These are phyloP conservation scores for Drosophila persimilis DNA, from an alignment of 1,140 invertebrate species.

Conservation along the genomic window DNA sequence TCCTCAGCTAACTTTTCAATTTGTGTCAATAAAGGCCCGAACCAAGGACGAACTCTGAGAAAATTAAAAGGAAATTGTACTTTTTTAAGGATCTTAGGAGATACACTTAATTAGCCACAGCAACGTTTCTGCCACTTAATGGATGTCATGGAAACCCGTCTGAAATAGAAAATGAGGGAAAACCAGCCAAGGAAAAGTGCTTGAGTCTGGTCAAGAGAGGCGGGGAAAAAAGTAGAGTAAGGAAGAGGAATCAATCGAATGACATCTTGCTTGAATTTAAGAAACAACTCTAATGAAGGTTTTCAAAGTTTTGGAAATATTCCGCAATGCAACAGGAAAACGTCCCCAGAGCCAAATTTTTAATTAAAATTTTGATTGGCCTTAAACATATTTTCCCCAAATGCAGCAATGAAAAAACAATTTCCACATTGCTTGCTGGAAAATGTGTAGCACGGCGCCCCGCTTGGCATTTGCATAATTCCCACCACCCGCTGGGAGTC, in stretches of 20 bases:
- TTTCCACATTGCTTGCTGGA: constrained; percentile 38
- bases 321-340: constrained; percentile 16
- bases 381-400: constrained; percentile 34
- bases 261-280: background rate
- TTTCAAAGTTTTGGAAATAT: constrained; percentile 13
- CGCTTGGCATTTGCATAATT: constrained; percentile 43
- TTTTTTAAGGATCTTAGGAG: constrained; percentile 2
- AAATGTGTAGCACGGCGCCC: constrained; percentile 14
- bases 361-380: constrained; percentile 34
- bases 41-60: too few relatives aligned
- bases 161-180: background rate
- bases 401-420: constrained; percentile 53
- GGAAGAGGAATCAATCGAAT: too few relatives aligned
- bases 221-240: too few relatives aligned
- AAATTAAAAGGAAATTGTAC: constrained; percentile 5
- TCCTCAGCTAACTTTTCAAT: too few relatives aligned
- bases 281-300: constrained; percentile 1
- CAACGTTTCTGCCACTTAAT: background rate
- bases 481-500: constrained; percentile 16
- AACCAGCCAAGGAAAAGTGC: background rate
- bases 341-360: constrained; percentile 4
- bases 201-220: background rate
- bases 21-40: too few relatives aligned
- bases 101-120: constrained; percentile 18
- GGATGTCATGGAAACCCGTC: constrained; percentile 1